These are phyloP conservation scores for Trachymyrmex septentrionalis DNA, from an alignment of 1,140 invertebrate genomes.

Conservation along the genomic window DNA sequence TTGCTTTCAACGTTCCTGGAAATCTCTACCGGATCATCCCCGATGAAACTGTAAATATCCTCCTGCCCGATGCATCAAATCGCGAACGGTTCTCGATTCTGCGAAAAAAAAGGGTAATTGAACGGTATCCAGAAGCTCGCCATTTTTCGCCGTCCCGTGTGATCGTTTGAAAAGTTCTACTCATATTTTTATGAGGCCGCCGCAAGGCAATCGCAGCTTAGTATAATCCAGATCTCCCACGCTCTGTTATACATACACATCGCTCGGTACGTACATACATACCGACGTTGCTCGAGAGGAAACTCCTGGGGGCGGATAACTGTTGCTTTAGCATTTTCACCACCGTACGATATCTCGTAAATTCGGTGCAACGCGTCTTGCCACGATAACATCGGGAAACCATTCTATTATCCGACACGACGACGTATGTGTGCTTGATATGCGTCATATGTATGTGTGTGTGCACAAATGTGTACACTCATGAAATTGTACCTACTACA, in stretches of 20 bases:
- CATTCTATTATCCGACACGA: constrained; percentile 67
- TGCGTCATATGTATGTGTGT: background rate
- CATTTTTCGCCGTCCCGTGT: constrained; percentile 18
- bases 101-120: background rate
- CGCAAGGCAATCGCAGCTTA: constrained; percentile 66
- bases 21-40: constrained; percentile 21
- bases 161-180: constrained; percentile 50
- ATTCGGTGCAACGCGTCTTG: constrained; percentile 65
- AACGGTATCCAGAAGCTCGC: background rate
- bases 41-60: constrained; percentile 42
- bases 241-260: constrained; percentile 37
- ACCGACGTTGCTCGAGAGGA: background rate
- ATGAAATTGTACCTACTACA: constrained; percentile 15
- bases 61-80: constrained; percentile 32
- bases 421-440: background rate
- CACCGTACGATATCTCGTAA: constrained; percentile 73
- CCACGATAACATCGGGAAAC: constrained; percentile 70
- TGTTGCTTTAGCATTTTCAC: constrained; percentile 75
- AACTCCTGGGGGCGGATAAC: constrained; percentile 58
- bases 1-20: background rate
- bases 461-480: background rate
- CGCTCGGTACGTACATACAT: constrained; percentile 34
- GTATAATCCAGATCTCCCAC: constrained; percentile 65
- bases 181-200: constrained; percentile 59
- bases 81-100: background rate